A percentile compares a stretch with the other conserved stretches of the same genome.
Evolutionary conservation across 2,797 vertebrate species (phyloP).

Genomic region (Carcharodon carcharias): DNA sequence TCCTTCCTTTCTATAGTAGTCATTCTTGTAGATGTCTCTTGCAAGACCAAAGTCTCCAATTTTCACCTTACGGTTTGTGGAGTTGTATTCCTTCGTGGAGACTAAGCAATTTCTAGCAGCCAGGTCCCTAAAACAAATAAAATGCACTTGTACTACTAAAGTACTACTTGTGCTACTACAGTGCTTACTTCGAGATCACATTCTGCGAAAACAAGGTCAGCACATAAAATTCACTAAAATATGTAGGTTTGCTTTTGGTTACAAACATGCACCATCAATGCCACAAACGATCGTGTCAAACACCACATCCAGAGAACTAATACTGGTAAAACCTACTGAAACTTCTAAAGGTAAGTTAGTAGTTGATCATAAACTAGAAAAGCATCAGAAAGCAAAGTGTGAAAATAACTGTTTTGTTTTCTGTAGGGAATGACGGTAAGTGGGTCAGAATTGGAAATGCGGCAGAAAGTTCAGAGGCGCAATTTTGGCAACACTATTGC

Average conservation of each 20-base stretch:
- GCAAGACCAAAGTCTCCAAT: slow-evolving; percentile 35
- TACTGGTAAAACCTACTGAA: background rate
- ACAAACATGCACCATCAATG: background rate
- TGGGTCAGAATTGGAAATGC: background rate
- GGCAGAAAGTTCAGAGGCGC: background rate
- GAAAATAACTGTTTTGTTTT: no score
- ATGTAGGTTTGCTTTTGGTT: background rate
- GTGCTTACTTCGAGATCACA: background rate
- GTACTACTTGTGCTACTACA: no score
- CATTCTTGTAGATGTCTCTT: slow-evolving; percentile 31
- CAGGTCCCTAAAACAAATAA: slow-evolving; percentile 16
- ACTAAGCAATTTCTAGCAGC: slow-evolving; percentile 33
- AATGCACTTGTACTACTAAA: background rate
- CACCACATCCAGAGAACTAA: background rate
- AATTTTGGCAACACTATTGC: background rate
- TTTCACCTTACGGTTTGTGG: slow-evolving; percentile 22
- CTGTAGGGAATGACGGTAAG: background rate
- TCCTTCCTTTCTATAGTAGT: slow-evolving; percentile 28
- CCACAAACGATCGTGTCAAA: background rate
- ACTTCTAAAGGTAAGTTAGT: background rate
- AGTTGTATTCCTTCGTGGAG: slow-evolving; percentile 7
- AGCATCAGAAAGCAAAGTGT: background rate
- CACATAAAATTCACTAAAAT: background rate
- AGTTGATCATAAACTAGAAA: background rate
- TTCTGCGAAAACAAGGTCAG: no score